phyloP scores from a whole-genome alignment of 2,888 invertebrate species.

The Pterostichus niger region DNA sequence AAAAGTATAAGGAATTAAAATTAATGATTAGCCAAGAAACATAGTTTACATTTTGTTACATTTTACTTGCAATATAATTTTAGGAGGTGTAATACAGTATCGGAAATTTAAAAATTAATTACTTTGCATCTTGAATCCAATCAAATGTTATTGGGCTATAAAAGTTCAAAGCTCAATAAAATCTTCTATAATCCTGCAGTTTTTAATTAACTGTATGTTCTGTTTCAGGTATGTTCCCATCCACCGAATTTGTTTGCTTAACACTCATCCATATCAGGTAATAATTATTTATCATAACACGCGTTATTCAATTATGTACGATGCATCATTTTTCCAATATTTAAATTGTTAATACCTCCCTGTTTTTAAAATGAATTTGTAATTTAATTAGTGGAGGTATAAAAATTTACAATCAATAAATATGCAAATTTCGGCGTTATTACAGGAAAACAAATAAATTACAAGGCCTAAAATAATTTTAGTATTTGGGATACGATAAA shows the following conservation, averaged over 20 bases:
- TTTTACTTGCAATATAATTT: too few species aligned
- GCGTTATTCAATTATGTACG: background rate
- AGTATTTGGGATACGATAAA: background rate
- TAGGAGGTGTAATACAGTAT: too few species aligned
- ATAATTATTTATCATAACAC: conserved; percentile 10
- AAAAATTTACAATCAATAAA: conserved; percentile 29
- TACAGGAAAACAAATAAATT: conserved; percentile 35
- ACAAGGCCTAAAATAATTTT: conserved; percentile 5
- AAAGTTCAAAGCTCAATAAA: conserved; percentile 24
- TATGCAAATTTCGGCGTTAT: conserved; percentile 28
- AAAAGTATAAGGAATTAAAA: too few species aligned
- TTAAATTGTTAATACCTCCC: background rate
- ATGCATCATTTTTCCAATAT: conserved; percentile 15
- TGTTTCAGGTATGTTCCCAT: conserved; percentile 30
- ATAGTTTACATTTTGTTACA: too few species aligned
- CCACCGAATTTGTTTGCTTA: background rate
- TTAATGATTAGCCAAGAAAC: too few species aligned
- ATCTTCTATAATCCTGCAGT: background rate
- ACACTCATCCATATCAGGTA: background rate
- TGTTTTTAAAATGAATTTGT: conserved; percentile 39
- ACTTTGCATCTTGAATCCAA: background rate
- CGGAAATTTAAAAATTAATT: too few species aligned
- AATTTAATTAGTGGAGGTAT: conserved; percentile 11
- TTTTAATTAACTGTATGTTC: conserved; percentile 41
- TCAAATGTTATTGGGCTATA: conserved; percentile 24